Conservation (phyloP, 2,888 invertebrate genomes). For the Sisyra terminalis region DNA sequence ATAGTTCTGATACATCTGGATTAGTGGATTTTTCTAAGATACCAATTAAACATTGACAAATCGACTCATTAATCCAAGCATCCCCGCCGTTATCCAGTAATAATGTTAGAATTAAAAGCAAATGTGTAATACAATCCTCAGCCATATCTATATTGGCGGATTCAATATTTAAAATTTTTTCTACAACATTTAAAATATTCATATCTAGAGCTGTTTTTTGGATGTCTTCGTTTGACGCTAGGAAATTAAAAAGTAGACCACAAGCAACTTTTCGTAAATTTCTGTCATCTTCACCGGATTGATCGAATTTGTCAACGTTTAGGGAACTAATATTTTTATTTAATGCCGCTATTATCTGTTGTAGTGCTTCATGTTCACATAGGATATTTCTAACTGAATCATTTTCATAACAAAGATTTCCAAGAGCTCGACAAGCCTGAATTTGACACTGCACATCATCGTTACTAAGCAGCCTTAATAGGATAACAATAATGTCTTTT, state of each 20-base stretch:
- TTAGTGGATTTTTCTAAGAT: conserved; percentile 46
- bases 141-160: conserved; percentile 32
- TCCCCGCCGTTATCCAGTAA: conserved; percentile 32
- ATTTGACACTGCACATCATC: conserved; percentile 36
- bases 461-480: conserved; percentile 37
- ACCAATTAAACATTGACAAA: conserved; percentile 32
- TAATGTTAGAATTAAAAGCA: conserved; percentile 41
- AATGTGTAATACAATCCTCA: conserved; percentile 37
- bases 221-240: conserved; percentile 52
- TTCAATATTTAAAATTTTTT: conserved; percentile 32
- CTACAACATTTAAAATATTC: conserved; percentile 34
- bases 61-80: conserved; percentile 18
- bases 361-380: conserved; percentile 20
- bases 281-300: neutral
- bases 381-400: conserved; percentile 45
- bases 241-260: conserved; percentile 65
- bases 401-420: conserved; percentile 81
- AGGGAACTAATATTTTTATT: conserved; percentile 14
- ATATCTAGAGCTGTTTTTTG: conserved; percentile 40
- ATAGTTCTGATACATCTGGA: conserved; percentile 56
- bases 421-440: conserved; percentile 67
- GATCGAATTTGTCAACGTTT: neutral
- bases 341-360: conserved; percentile 18
- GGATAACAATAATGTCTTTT: conserved; percentile 36
- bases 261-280: conserved; percentile 43